Evolutionary conservation across 2,888 invertebrate species (phyloP), one percentile per base, ranked within the genome.

Genomic region (Drosophila barbarae): DNA sequence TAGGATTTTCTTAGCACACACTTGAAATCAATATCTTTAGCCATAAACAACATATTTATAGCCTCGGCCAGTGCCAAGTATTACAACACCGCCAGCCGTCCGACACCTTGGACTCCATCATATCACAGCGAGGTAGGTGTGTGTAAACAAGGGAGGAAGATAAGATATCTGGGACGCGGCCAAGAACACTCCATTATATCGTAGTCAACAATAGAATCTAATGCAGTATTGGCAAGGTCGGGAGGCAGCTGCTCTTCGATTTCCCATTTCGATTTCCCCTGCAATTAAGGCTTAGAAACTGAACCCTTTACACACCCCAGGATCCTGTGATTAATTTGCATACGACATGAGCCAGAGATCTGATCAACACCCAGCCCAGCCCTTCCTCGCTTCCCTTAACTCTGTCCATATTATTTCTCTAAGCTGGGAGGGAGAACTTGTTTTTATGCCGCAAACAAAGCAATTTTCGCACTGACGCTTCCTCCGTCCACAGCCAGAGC

Each of bases 281-380:
- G 67, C 72, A 65, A 67, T 69, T 78, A 65, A 35, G 69, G 57
- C 54, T 38, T 36, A 32, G 35, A 26, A 44, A 39, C 41, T 49
- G 18, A 56, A 56, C 49, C 56, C 56, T 39, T 34, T 36, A 34
- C 10, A 21, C 56, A 52, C 46, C 42, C 58, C 42, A 59, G 55
- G 46, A 46, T 47, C n/a, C 57, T 68, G 46, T 47, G 78, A 76
- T 82, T 84, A 78, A 83, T 83, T 85, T 83, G 78, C 82, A 83
- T 83, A 74, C 73, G 70, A 76, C 82, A 81, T 79, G 77, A 57
- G 52, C 44, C 41, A 63, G 79, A 47, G 32, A 84, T 82, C 73
- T 71, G 83, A 85, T 78, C 80, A 75, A 71, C 36, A 63, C 49
- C 26, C 51, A 35, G 52, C 49, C 26, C 50, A 26, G 21, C 38